These are phyloP conservation scores for Penaeus japonicus DNA, from an alignment of 1,140 invertebrate genomes.

Conservation along the genomic window DNA sequence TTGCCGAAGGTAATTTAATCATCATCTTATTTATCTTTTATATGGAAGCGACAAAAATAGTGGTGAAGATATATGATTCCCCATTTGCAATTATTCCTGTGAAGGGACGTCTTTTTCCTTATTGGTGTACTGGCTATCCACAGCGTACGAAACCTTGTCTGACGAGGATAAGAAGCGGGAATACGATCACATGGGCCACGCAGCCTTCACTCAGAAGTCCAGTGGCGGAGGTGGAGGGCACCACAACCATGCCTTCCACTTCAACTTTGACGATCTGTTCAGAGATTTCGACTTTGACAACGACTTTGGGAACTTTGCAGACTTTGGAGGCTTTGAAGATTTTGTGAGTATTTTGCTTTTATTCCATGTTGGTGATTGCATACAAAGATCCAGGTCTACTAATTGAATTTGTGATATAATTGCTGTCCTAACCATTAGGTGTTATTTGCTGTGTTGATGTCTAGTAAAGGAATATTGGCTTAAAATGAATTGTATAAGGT, in stretches of 20 bases:
- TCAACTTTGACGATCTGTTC: slow-evolving; percentile 58
- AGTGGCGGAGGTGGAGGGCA: slow-evolving; percentile 10
- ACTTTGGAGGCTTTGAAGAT: too few relatives aligned
- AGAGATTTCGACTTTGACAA: slow-evolving; percentile 53
- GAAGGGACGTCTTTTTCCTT: neutral
- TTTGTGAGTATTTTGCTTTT: too few relatives aligned
- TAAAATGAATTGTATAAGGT: too few relatives aligned
- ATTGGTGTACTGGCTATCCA: neutral
- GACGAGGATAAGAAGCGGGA: slow-evolving; percentile 54
- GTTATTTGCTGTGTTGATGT: too few relatives aligned
- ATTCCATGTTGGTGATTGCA: too few relatives aligned
- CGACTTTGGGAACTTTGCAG: slow-evolving; percentile 41
- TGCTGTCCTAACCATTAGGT: too few relatives aligned
- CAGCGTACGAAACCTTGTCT: slow-evolving; percentile 58
- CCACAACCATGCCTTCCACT: slow-evolving; percentile 32
- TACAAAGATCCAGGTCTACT: too few relatives aligned
- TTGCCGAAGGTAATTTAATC: slow-evolving; percentile 78
- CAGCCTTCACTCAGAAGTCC: slow-evolving; percentile 35
- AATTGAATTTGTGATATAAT: too few relatives aligned
- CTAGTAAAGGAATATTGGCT: too few relatives aligned
- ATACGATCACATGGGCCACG: slow-evolving; percentile 56
- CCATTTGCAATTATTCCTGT: neutral
- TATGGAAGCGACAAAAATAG: too few relatives aligned
- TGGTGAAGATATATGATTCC: neutral
- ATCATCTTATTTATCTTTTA: too few relatives aligned